phyloP scores from a whole-genome alignment of 1,140 invertebrate genomes.

The Thaumatotibia leucotreta region DNA sequence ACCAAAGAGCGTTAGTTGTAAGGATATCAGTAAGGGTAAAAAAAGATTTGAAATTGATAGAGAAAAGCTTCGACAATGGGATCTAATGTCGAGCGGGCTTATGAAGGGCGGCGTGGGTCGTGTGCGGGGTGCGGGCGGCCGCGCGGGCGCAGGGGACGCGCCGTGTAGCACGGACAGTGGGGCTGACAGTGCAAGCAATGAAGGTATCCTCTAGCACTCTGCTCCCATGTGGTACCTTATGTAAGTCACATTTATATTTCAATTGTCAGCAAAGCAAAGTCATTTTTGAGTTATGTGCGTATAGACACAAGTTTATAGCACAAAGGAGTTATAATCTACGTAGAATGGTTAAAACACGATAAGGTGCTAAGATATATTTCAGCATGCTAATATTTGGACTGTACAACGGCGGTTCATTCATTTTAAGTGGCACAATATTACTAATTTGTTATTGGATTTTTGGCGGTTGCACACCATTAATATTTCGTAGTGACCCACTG shows the following conservation, averaged over 20 bases:
- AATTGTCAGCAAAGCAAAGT: conserved; percentile 61
- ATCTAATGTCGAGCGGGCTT: conserved; percentile 87
- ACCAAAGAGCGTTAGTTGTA: not conserved
- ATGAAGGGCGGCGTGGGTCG: conserved; percentile 73
- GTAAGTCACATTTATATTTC: conserved; percentile 66
- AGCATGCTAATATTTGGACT: conserved; percentile 41
- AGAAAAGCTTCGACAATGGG: conserved; percentile 91
- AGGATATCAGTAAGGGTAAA: conserved; percentile 38
- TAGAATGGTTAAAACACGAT: conserved; percentile 54
- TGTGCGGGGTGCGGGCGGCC: conserved; percentile 67
- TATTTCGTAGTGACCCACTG: not conserved
- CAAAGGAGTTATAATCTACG: not conserved
- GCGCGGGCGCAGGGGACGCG: conserved; percentile 62
- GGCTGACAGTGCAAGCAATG: conserved; percentile 65
- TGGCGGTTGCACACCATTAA: conserved; percentile 8
- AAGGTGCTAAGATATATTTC: conserved; percentile 47
- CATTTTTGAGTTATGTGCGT: conserved; percentile 43
- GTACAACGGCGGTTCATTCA: not conserved
- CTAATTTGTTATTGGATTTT: not conserved
- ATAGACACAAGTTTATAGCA: conserved; percentile 22
- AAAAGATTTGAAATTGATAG: conserved; percentile 84
- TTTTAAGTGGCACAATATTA: conserved; percentile 9
- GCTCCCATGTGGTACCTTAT: conserved; percentile 63
- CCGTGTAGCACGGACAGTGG: conserved; percentile 57
- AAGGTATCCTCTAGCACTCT: conserved; percentile 69